phyloP scores from a whole-genome alignment of 92 coral and sea anemone species.

The Epizoanthus fatuus region DNA sequence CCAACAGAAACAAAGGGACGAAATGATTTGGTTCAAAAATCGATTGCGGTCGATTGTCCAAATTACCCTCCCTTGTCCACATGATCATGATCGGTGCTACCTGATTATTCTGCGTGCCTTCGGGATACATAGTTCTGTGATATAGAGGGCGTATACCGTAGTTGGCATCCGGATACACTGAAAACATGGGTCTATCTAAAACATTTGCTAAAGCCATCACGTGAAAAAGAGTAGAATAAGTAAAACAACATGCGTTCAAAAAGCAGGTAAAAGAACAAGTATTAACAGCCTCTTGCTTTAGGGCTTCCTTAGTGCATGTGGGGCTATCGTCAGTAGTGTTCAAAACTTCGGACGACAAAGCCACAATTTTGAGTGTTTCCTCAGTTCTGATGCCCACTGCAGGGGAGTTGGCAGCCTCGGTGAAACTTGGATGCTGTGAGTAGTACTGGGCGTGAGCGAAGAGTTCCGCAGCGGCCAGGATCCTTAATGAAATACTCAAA shows the following conservation, averaged over 20 bases:
- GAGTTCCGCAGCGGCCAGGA: conserved; percentile 46
- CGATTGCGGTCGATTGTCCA: conserved; percentile 22
- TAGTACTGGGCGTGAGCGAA: conserved; percentile 2
- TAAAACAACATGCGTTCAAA: too few relatives aligned
- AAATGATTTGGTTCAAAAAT: conserved; percentile 56
- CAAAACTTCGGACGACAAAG: too few relatives aligned
- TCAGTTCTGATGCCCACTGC: too few relatives aligned
- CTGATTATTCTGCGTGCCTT: not conserved
- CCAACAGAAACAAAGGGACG: conserved; percentile 22
- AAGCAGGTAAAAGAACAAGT: too few relatives aligned
- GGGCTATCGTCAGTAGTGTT: too few relatives aligned
- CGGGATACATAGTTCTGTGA: conserved; percentile 27
- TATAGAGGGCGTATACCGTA: conserved; percentile 30
- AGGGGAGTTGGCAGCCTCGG: too few relatives aligned
- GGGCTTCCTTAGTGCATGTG: too few relatives aligned
- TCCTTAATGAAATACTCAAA: conserved; percentile 13
- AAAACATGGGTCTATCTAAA: not conserved
- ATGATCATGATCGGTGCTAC: conserved; percentile 12
- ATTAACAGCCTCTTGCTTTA: too few relatives aligned
- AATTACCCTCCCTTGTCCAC: conserved; percentile 46
- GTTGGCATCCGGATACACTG: conserved; percentile 27
- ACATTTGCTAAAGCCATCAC: not conserved
- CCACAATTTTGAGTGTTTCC: too few relatives aligned
- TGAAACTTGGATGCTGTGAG: conserved; percentile 36
- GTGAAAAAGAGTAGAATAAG: too few relatives aligned